phyloP scores from a whole-genome alignment of 2,888 invertebrate species.

The Coremacera marginata region DNA sequence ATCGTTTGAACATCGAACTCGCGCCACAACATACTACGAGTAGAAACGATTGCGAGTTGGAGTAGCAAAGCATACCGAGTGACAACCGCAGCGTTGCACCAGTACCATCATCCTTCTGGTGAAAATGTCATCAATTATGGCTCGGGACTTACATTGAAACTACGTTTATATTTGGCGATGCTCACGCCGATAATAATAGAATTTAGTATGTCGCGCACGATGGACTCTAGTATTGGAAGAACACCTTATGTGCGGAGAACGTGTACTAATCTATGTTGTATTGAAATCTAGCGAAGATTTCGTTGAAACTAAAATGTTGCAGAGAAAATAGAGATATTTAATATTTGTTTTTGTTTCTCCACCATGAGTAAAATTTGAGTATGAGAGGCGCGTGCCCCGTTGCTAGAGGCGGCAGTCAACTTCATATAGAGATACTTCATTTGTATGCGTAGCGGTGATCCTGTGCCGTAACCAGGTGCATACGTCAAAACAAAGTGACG shows the following conservation, averaged over 20 bases:
- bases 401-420: conserved; percentile 3
- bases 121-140: conserved; percentile 29
- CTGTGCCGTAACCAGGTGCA: conserved; percentile 32
- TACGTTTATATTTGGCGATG: conserved; percentile 5
- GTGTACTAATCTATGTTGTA: not conserved
- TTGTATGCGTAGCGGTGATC: conserved; percentile 11
- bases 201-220: conserved; percentile 33
- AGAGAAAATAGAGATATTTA: conserved; percentile 5
- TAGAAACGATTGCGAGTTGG: not conserved
- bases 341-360: not conserved
- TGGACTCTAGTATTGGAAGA: not conserved
- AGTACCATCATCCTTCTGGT: conserved; percentile 18
- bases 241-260: conserved; percentile 23
- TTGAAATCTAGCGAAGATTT: conserved; percentile 8
- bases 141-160: not conserved
- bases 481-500: conserved; percentile 33
- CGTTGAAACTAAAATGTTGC: not conserved
- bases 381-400: conserved; percentile 33
- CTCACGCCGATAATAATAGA: conserved; percentile 20
- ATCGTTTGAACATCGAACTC: not conserved
- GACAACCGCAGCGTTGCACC: conserved; percentile 29
- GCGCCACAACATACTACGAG: not conserved
- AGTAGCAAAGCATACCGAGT: not conserved
- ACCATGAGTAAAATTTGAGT: not conserved
- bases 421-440: conserved; percentile 4